Base-by-base conservation (phyloP, 2,797 vertebrate species). In the Acanthurus tractus region DNA sequence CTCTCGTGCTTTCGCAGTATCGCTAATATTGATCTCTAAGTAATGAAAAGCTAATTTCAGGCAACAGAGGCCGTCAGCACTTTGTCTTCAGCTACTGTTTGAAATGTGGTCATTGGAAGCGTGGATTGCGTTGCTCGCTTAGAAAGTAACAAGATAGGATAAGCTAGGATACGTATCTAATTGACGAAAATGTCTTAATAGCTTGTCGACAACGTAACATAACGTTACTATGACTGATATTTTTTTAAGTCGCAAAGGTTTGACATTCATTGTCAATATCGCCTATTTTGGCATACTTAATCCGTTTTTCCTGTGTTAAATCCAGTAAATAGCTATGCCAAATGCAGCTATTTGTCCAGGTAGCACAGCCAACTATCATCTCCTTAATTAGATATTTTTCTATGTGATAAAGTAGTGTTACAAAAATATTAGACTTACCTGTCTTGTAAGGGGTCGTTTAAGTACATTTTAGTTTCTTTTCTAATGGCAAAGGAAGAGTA, bases 401-500 rank as follows among this genome's bases (percentile, higher is more conserved):
- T 11, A 4, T 8, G 56, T 61, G 8, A 42, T 63, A 66, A 48
- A 29, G 38, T 61, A 44, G 55, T 23, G 11, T 11, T 17, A 15
- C 23, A 9, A 36, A 20, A 46, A 38, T 49, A 69, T 8, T 42
- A 15, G 22, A 13, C 20, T 42, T 23, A 25, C 46, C 72, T 63
- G 36, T 40, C 38, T 56, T 55, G 22, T 45, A 61, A 54, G 57
- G 44, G 2, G 36, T 34, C 0, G 8, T 69, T 71, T 76, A 44
- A 54, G 42, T 38, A 3, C 25, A 63, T 29, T 8, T 70, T 1
- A 34, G 29, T 48, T 20, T 38, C 59, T 13, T 36, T 79, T 64
- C 84, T 78, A n/a, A 94, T 94, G 93, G 93, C 90, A 89, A 91
- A 89, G 23, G 87, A 84, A 70, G 86, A 87, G 84, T 84, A 68